Percentiles rank a stretch among this genome's conserved stretches.
Evolutionary conservation across 1,140 invertebrate species (phyloP).

Genomic region (Pachyrhynchus sulphureomaculatus): DNA sequence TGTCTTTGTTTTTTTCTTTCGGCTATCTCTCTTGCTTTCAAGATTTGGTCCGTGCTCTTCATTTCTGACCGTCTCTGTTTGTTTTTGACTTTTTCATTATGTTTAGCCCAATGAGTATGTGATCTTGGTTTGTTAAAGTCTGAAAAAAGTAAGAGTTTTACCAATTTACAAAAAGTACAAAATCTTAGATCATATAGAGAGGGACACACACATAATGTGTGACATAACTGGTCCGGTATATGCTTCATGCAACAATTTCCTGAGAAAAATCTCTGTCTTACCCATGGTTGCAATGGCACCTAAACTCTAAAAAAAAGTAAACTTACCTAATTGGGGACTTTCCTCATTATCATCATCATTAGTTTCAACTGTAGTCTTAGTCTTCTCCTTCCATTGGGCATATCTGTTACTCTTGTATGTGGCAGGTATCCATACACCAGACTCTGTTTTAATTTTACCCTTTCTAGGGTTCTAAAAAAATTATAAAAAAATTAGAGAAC

Average conservation of each 20-base stretch:
- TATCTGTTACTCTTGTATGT: constrained; percentile 92
- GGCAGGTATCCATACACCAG: constrained; percentile 89
- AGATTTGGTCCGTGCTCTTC: constrained; percentile 68
- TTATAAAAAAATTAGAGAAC: constrained; percentile 3
- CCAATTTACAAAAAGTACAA: too few species aligned
- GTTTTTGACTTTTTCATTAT: constrained; percentile 61
- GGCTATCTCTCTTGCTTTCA: constrained; percentile 63
- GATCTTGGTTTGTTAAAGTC: constrained; percentile 35
- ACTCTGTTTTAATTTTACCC: constrained; percentile 91
- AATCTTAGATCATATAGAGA: too few species aligned
- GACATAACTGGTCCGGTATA: too few species aligned
- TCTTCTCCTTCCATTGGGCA: constrained; percentile 82
- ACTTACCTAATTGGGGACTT: constrained; percentile 27
- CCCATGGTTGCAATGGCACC: neutral
- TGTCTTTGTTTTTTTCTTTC: constrained; percentile 54
- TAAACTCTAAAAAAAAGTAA: neutral
- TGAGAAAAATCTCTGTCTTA: neutral
- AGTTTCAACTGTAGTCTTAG: constrained; percentile 65
- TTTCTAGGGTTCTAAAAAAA: constrained; percentile 57
- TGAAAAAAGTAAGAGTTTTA: constrained; percentile 6
- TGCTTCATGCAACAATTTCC: too few species aligned
- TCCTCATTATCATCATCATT: constrained; percentile 63
- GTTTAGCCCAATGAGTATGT: constrained; percentile 60
- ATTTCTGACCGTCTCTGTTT: constrained; percentile 59
- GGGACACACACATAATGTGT: too few species aligned